These are phyloP conservation scores for Caenorhabditis imperialis DNA, from an alignment of 2,888 invertebrate species.

Conservation along the genomic window DNA sequence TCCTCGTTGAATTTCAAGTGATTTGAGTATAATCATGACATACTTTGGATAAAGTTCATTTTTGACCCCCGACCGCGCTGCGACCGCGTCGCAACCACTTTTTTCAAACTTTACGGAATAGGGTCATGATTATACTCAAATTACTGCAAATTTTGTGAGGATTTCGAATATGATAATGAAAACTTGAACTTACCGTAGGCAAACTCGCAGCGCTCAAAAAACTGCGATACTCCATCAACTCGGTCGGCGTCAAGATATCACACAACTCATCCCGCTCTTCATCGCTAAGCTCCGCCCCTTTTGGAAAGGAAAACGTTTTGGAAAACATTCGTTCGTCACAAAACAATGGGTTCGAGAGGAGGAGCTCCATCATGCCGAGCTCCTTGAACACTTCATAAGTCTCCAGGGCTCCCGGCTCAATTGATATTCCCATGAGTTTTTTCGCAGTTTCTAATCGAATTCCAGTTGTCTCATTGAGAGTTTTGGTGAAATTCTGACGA, in stretches of 20 bases:
- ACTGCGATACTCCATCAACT: constrained; percentile 18
- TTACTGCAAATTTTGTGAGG: too few relatives aligned
- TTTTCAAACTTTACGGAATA: too few relatives aligned
- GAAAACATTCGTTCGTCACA: constrained; percentile 44
- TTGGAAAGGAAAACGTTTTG: constrained; percentile 33
- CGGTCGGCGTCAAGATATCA: constrained; percentile 20
- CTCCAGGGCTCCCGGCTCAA: constrained; percentile 36
- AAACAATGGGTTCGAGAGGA: constrained; percentile 50
- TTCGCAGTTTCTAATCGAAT: constrained; percentile 19
- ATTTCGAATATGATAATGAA: too few relatives aligned
- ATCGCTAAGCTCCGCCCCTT: constrained; percentile 19
- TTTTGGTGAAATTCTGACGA: constrained; percentile 21
- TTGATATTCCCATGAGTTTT: constrained; percentile 19
- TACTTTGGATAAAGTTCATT: too few relatives aligned
- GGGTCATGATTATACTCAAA: too few relatives aligned
- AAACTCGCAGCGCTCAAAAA: constrained; percentile 19
- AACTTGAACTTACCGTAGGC: constrained; percentile 38
- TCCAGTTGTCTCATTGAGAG: constrained; percentile 9
- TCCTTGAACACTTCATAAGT: constrained; percentile 14
- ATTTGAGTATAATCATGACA: too few relatives aligned
- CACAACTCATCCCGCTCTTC: constrained; percentile 36
- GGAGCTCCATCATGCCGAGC: constrained; percentile 6
- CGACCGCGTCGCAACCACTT: too few relatives aligned
- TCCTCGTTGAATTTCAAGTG: too few relatives aligned
- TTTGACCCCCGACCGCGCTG: too few relatives aligned